Percentiles rank a stretch among this genome's conserved stretches.
These are phyloP conservation scores for Ariolimax columbianus DNA, from an alignment of 2,888 invertebrate genomes.

Conservation along the genomic window DNA sequence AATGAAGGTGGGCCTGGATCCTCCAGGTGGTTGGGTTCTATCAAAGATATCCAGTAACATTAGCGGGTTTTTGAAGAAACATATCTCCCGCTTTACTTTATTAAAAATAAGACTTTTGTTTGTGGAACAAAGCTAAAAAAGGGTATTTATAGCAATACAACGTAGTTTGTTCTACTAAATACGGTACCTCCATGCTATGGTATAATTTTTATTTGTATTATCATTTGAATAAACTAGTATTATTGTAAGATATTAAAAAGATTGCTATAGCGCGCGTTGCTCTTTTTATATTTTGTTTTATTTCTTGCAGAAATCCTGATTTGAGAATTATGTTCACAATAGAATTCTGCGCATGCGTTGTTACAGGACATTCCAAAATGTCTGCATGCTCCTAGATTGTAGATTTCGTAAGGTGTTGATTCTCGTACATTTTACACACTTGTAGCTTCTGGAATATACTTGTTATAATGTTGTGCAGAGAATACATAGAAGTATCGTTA, in stretches of 20 bases:
- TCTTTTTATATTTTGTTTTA: no score
- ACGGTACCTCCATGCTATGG: no score
- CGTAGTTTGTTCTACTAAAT: no score
- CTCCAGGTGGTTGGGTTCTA: no score
- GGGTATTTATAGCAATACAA: no score
- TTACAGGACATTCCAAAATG: conserved; percentile 46
- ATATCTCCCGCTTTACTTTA: conserved; percentile 7
- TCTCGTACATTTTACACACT: neutral
- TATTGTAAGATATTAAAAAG: neutral
- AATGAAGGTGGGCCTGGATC: no score
- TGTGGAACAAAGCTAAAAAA: neutral
- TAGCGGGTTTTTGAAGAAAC: no score
- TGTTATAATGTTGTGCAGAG: neutral
- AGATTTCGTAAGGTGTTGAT: neutral
- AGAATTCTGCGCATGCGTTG: conserved; percentile 39
- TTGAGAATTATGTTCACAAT: neutral
- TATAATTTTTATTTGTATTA: neutral
- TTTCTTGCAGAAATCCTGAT: neutral
- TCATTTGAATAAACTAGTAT: neutral
- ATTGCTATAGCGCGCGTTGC: no score
- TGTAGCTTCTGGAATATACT: neutral
- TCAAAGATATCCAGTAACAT: no score
- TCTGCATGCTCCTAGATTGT: conserved; percentile 26
- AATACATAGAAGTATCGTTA: neutral
- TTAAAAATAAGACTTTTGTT: neutral